phyloP scores from a whole-genome alignment of 2,797 vertebrate genomes.

The Oreortyx pictus region DNA sequence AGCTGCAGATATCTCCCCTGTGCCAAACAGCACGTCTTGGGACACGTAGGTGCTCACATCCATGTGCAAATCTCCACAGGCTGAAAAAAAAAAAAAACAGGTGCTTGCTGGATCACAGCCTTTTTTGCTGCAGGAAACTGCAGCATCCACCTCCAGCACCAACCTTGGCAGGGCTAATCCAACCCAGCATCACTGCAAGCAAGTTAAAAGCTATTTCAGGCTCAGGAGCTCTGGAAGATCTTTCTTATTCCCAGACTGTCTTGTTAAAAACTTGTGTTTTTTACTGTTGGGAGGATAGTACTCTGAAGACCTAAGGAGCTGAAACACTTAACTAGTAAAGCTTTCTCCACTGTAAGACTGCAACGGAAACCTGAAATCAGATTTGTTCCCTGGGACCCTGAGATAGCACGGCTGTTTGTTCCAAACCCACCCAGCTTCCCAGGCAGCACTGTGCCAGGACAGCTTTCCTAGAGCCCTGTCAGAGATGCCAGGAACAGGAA shows the following conservation, averaged over 20 bases:
- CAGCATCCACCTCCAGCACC: not conserved
- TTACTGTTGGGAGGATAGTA: not conserved
- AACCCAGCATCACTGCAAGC: fast-evolving
- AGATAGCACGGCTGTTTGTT: not conserved
- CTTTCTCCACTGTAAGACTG: not conserved
- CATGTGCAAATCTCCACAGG: not conserved
- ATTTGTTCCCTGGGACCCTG: not conserved
- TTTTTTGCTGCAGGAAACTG: not conserved
- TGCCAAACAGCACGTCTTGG: fast-evolving
- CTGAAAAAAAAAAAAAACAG: too few species aligned
- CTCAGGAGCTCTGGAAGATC: too few species aligned
- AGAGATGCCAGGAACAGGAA: not conserved
- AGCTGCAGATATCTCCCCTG: fast-evolving
- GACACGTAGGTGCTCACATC: not conserved
- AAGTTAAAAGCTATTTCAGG: not conserved
- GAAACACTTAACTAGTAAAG: not conserved
- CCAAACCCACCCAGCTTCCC: not conserved
- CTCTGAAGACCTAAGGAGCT: too few species aligned
- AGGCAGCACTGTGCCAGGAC: not conserved
- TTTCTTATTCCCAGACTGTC: not conserved
- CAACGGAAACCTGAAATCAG: not conserved
- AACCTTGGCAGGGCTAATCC: not conserved
- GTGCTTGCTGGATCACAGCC: fast-evolving
- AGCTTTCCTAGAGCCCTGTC: not conserved
- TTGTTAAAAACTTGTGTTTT: fast-evolving